Conservation (phyloP, 1,140 invertebrate species). For the Drosophila grimshawi region DNA sequence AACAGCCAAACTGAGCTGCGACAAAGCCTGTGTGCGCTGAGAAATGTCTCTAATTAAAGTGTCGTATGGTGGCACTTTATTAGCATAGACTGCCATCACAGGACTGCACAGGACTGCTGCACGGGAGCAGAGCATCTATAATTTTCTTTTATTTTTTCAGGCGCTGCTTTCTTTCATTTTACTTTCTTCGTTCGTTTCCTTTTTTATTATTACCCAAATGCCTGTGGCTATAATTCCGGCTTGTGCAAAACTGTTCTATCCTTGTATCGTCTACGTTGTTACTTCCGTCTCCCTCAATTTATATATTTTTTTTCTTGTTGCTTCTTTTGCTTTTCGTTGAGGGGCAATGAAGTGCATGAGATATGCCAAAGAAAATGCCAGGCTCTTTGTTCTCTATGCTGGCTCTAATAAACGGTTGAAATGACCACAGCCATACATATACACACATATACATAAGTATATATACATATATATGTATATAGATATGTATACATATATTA, state of each 20-base stretch:
- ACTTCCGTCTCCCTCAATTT: conserved; percentile 1
- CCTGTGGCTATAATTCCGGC: conserved; percentile 73
- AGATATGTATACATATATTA: conserved; percentile 19
- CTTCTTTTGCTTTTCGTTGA: conserved; percentile 43
- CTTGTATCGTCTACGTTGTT: conserved; percentile 50
- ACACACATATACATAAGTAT: conserved; percentile 15
- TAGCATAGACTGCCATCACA: conserved; percentile 58
- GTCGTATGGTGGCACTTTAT: conserved; percentile 69
- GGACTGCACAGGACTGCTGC: conserved; percentile 33
- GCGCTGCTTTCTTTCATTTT: conserved; percentile 33
- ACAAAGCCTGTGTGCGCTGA: conserved; percentile 8
- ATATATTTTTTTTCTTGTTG: neutral
- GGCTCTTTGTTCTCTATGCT: conserved; percentile 69
- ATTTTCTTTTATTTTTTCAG: conserved; percentile 43
- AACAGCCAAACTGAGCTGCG: conserved; percentile 36
- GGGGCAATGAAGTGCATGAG: conserved; percentile 79
- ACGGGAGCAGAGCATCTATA: conserved; percentile 25
- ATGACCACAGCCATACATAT: conserved; percentile 46
- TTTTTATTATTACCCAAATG: conserved; percentile 75
- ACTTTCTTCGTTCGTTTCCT: conserved; percentile 18
- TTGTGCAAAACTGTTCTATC: conserved; percentile 67
- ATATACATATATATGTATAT: conserved; percentile 14
- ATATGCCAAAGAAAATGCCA: conserved; percentile 68
- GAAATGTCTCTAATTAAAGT: conserved; percentile 66
- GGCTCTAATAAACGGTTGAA: conserved; percentile 67